Evolutionary conservation across 2,888 invertebrate species (phyloP).

Genomic region (Temnothorax unifasciatus): DNA sequence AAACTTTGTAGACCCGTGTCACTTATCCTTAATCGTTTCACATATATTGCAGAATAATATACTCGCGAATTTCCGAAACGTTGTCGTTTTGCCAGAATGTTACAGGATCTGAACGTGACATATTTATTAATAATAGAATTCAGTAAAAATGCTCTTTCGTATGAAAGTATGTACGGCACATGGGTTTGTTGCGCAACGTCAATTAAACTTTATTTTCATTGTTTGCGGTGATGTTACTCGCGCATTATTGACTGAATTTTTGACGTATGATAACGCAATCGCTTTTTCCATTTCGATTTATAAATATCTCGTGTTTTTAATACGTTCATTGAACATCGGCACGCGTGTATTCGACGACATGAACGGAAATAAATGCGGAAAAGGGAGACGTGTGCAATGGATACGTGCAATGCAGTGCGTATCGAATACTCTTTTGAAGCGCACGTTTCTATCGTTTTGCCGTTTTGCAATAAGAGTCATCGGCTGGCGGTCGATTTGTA

Average conservation of each 20-base stretch:
- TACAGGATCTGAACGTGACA: neutral
- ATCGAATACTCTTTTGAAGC: slow-evolving; percentile 51
- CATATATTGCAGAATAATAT: neutral
- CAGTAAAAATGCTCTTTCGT: neutral
- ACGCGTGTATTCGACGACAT: slow-evolving; percentile 30
- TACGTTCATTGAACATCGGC: slow-evolving; percentile 39
- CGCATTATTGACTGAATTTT: slow-evolving; percentile 49
- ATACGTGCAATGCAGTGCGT: slow-evolving; percentile 43
- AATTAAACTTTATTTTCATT: slow-evolving; percentile 48
- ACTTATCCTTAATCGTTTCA: neutral
- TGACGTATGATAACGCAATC: slow-evolving; percentile 46
- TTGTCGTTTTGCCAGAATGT: neutral
- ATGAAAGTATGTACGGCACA: neutral
- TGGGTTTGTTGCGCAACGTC: slow-evolving; percentile 13
- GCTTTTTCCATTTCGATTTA: slow-evolving; percentile 47
- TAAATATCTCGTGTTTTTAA: slow-evolving; percentile 43
- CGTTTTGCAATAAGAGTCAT: slow-evolving; percentile 54
- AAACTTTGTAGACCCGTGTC: neutral
- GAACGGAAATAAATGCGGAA: slow-evolving; percentile 47
- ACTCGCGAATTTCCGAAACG: neutral
- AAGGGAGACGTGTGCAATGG: slow-evolving; percentile 22
- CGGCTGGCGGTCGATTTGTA: slow-evolving; percentile 40
- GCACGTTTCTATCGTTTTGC: slow-evolving; percentile 30
- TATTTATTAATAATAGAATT: slow-evolving; percentile 34
- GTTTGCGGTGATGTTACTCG: slow-evolving; percentile 11